Evolutionary conservation across 2,113 vertebrate species (phyloP), one percentile per base, ranked within the genome.

Genomic region (Phylloscopus trochilus): DNA sequence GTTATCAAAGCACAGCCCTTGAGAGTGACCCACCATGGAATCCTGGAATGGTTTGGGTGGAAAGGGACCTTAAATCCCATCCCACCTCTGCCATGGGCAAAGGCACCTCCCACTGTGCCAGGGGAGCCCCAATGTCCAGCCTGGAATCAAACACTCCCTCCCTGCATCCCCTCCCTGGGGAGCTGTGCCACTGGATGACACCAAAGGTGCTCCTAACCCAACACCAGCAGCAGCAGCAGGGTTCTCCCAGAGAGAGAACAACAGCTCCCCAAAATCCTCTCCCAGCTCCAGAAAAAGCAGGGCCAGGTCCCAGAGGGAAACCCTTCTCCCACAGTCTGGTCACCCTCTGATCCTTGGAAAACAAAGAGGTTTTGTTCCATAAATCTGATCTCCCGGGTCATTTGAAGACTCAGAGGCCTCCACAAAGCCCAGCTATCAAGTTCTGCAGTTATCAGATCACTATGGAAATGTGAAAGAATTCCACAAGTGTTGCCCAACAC

Each of bases 191-290:
- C 22, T 1, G 15, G n/a, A 2, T 0, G 24, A 13, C 18, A 22
- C 14, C 10, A 15, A 15, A 30, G 43, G 8, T 30, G 44, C 56
- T 28, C 51, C 70, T 7, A 3, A 33, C 1, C 60, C 6, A 47
- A 12, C 1, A 26, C 15, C 67, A 9, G 22, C n/a, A 26, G 44
- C n/a, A 47, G 1, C 55, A 15, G 1, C 20, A 19, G 1, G 4
- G 3, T 0, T 4, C 21, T 33, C 16, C 15, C 58, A 39, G 16
- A 10, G 11, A 41, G 4, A 9, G 0, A 10, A 14, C 0, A 16
- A 0, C 2, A 11, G 5, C 17, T 27, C n/a, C 52, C 60, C 60
- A 10, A 20, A 93, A 49, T 7, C 26, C 37, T 18, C 37, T 22
- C 41, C 41, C 33, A 59, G 44, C 35, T 37, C 53, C 46, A 23